Percentiles rank a stretch among this genome's conserved stretches.
These are phyloP conservation scores for Lycodopsis pacificus DNA, from an alignment of 2,797 vertebrate genomes.

Conservation along the genomic window DNA sequence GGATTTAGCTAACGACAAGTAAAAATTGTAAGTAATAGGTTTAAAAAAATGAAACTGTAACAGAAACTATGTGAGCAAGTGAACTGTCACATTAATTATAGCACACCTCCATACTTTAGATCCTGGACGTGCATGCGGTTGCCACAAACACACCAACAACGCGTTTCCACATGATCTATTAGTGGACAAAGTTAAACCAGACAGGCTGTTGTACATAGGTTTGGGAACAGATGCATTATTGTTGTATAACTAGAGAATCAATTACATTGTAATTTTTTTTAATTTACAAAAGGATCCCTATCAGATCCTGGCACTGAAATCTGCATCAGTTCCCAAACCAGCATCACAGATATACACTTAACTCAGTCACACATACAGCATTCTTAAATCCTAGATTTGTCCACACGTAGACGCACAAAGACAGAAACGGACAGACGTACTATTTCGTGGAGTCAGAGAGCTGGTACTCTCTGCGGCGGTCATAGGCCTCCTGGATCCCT, in stretches of 20 bases:
- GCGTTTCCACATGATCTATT: not conserved
- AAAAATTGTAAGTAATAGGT: not conserved
- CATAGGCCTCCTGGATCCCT: slow-evolving; percentile 98
- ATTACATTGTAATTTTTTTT: not conserved
- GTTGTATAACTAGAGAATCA: not conserved
- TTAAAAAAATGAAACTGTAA: not conserved
- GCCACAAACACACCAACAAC: not conserved
- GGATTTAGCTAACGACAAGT: no score
- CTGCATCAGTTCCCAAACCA: slow-evolving; percentile 19
- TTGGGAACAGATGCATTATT: not conserved
- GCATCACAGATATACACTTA: slow-evolving; percentile 1
- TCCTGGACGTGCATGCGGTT: not conserved
- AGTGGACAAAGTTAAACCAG: not conserved
- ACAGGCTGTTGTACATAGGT: not conserved
- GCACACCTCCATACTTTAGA: not conserved
- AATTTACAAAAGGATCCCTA: not conserved
- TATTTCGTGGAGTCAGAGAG: slow-evolving; percentile 99
- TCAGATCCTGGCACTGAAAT: not conserved
- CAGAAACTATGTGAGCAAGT: no score
- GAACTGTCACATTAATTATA: not conserved
- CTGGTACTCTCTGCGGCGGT: slow-evolving; percentile 97
- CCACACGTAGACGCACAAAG: not conserved
- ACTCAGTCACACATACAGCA: slow-evolving; percentile 17
- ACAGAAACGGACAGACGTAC: slow-evolving; percentile 82
- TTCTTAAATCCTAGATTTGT: not conserved